These are phyloP conservation scores for Euleptes europaea DNA, from an alignment of 2,113 vertebrate genomes.

Conservation along the genomic window DNA sequence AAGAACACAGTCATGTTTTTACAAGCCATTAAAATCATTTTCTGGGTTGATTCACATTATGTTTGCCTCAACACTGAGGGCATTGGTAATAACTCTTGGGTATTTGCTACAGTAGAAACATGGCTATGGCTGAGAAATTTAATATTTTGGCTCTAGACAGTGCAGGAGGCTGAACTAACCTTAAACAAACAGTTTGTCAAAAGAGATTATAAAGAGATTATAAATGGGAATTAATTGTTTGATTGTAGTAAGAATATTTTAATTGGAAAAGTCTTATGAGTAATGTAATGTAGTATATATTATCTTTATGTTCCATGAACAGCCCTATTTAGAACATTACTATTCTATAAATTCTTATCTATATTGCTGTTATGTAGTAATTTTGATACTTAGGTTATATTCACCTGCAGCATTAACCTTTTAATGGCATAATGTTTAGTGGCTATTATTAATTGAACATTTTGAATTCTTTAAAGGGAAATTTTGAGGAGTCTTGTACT, in stretches of 20 bases:
- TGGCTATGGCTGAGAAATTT: neutral
- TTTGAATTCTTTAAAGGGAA: constrained; percentile 79
- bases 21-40: constrained; percentile 5
- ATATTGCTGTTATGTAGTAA: constrained; percentile 2
- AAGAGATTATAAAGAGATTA: neutral
- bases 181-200: neutral
- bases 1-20: constrained; percentile 6
- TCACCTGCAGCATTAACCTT: neutral
- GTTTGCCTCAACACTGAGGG: neutral
- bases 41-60: neutral
- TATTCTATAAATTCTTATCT: constrained; percentile 1
- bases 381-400: constrained; percentile 14
- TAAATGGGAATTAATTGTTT: constrained; percentile 9
- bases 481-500: constrained; percentile 87
- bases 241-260: neutral
- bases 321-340: neutral
- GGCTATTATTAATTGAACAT: constrained; percentile 7
- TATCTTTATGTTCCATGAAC: neutral
- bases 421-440: neutral
- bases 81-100: neutral
- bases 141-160: constrained; percentile 3
- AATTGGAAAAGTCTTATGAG: constrained; percentile 14
- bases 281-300: neutral
- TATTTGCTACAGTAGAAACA: neutral
- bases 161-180: neutral